Evolutionary conservation across 2,113 vertebrate species (phyloP), one percentile per base, ranked within the genome.

Genomic region (Jaculus jaculus): DNA sequence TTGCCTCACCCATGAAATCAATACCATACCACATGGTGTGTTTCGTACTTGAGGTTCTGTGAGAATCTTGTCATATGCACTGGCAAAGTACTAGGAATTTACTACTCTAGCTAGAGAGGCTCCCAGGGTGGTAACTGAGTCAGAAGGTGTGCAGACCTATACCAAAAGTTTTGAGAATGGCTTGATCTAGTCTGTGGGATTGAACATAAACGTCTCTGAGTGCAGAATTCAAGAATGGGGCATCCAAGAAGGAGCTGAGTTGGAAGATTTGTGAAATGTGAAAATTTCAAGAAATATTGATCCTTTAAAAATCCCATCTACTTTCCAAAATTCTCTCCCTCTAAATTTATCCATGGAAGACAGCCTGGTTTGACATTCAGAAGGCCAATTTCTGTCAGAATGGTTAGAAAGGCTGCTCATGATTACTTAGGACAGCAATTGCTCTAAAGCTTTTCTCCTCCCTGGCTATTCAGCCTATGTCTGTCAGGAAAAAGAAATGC

Each of bases 371-470:
- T 86, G 13, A 88, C 47, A 73, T 65, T 39, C 5, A 47, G 72
- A 88, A 81, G 69, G 10, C 12, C 23, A 66, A 30, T 20, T 93
- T 96, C 54, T 47, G 51, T 85, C 51, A n/a, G 84, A 84, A 28
- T 47, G 82, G 34, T 91, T 87, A 95, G 54, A 90, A 83, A 34
- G 69, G 7, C 21, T 39, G 4, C 47, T 90, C 75, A 84, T 28
- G 84, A 80, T 93, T 94, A 93, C 81, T 92, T 89, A 94, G 82
- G 71, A 92, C 89, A 93, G 74, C 66, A 89, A 86, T 88, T 95
- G 37, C 74, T 80, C 26, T 86, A 84, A 95, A 75, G 93, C 58
- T 13, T 93, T 94, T 95, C 73, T 92, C 61, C 63, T 47, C 13
- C 15, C 42, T 93, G 18, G 28, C 72, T 91, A 90, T 94, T 95